Base-by-base conservation (phyloP, 2,888 invertebrate genomes). In the Tetrapedia diversipes region DNA sequence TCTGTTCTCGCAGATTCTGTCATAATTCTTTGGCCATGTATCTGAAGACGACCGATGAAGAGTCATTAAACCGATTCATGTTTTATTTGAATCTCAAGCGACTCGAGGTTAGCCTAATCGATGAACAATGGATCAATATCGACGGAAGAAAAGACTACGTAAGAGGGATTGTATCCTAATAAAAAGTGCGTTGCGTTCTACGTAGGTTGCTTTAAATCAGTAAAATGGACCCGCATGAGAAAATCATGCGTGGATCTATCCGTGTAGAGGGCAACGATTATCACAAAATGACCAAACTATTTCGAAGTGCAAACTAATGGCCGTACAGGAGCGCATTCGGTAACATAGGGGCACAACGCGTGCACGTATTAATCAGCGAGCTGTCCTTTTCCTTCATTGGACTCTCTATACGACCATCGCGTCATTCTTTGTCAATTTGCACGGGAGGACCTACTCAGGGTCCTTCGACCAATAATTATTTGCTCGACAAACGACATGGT, bases 171-270 rank as follows among this genome's bases (percentile, higher is more conserved):
- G 75, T 85, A 53, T 65, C 59, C 41, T 61, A 84, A 86, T 82
- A 80, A 76, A 81, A 64, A 43, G 74, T 64, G 53, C n/a, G 27
- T 29, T 51, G 61, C 47, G n/a, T 11, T 19, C 37, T 39, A 47
- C 49, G 39, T 57, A 47, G 59, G 56, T 70, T 51, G 49, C 32
- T 61, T 76, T 53, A 77, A 72, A 82, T 66, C 56, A 39, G 53
- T 73, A 83, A 80, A 86, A 76, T 84, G 72, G 68, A 65, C 87
- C 87, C 87, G 87, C 87, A 87, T 87, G 84, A 71, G 85, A 82
- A 83, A 81, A 76, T 43, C 43, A 41, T 43, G 49, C 19, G 41
- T 72, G 57, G 53, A 68, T 32, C 49, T 61, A 51, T 49, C 27
- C 47, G 29, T 14, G 49, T 64, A 67, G 39, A 63, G 54, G n/a